Base-by-base conservation (phyloP, 1,140 invertebrate genomes). In the Cepaea nemoralis region DNA sequence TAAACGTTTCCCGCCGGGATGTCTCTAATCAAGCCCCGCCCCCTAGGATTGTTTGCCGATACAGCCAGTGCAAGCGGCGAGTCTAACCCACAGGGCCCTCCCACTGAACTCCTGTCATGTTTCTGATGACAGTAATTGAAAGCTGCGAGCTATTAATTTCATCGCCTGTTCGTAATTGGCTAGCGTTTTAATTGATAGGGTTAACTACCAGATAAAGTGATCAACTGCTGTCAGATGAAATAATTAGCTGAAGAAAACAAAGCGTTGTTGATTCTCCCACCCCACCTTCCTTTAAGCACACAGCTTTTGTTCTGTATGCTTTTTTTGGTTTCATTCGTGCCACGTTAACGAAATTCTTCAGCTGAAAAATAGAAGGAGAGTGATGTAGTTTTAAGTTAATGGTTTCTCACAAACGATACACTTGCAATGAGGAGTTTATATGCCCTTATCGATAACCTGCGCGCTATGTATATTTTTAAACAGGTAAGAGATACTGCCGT, bases 71-170 rank as follows among this genome's bases (percentile, higher is more conserved):
- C 67, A 50, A 16, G 31, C 69, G 78, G 69, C 69, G 78, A 73
- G 37, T 69, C 69, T 73, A 80, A 80, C 66, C 45, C 31, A 27
- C 70, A 80, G 45, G 42, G n/a, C 78, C 78, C 78, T 55, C 78
- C 78, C 78, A 48, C 78, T 31, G 42, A 27, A n/a, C n/a, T 48
- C 2, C 35, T 73, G 69, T 42, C 67, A 80, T 69, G 31, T 55
- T 80, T 45, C 55, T 40, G 24, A 55, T 80, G 78, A 71, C 69
- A 80, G 78, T 80, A 80, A 80, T 80, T 80, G 78, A 80, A 80
- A 80, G 78, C 67, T 39, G 45, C 45, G 35, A 39, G 67, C 66
- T 71, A 73, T 73, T 80, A 73, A 80, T 80, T 71, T 80, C 78
- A 66, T 71, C 78, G 66, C 69, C 31, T 35, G 39, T 63, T 59